Percentiles rank a stretch among this genome's conserved stretches.
phyloP scores from a whole-genome alignment of 2,113 vertebrate species.

The Natator depressus region DNA sequence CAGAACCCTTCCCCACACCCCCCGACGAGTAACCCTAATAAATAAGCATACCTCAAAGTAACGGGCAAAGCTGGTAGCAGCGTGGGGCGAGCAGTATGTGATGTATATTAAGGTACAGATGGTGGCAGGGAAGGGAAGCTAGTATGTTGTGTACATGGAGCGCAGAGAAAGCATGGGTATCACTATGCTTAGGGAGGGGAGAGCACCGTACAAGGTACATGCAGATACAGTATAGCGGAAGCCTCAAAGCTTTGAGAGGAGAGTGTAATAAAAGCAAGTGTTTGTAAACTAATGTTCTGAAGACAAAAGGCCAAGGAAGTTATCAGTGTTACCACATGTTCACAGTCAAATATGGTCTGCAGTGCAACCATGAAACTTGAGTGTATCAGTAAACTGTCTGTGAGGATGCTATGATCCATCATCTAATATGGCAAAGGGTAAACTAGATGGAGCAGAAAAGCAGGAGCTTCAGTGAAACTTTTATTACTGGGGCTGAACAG shows the following conservation, averaged over 20 bases:
- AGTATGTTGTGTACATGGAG: neutral
- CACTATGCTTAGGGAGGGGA: neutral
- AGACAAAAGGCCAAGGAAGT: neutral
- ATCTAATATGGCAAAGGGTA: neutral
- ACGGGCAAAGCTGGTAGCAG: too few relatives aligned
- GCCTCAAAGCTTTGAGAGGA: neutral
- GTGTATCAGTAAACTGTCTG: neutral
- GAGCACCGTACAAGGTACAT: neutral
- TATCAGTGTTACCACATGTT: neutral
- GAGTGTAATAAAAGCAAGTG: neutral
- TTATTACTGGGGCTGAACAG: neutral
- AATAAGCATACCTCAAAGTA: too few relatives aligned
- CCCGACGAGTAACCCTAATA: too few relatives aligned
- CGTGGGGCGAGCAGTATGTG: neutral
- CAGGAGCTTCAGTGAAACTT: neutral
- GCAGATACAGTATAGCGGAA: neutral
- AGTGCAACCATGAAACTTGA: neutral
- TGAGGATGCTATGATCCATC: neutral
- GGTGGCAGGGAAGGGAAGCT: neutral
- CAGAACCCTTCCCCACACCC: too few relatives aligned
- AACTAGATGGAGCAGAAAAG: neutral
- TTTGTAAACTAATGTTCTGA: neutral
- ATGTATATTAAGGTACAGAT: neutral
- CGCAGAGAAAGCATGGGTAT: neutral
- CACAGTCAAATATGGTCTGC: neutral